Conservation (phyloP, 2,113 vertebrate genomes). For the Bos javanicus region DNA sequence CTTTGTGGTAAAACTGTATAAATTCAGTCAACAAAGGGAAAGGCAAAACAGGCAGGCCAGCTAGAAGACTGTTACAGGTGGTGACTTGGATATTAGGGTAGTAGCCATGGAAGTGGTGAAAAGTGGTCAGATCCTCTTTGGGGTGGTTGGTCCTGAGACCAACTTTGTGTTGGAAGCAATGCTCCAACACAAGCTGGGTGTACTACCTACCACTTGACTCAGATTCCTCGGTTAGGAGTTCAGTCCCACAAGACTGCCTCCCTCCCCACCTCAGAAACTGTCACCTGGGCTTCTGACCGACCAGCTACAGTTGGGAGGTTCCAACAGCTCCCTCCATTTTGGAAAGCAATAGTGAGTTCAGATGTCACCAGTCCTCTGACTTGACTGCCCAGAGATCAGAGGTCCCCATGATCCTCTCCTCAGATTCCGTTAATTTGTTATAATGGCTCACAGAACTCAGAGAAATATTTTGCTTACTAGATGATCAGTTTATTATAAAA, state of each 20-base stretch:
- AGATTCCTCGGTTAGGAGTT: neutral
- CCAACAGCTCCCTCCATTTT: neutral
- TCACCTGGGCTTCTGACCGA: neutral
- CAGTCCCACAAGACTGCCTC: neutral
- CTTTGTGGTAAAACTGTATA: neutral
- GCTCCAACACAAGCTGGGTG: neutral
- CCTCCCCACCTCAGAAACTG: neutral
- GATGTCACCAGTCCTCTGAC: neutral
- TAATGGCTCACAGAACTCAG: neutral
- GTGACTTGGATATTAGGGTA: neutral
- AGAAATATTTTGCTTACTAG: neutral
- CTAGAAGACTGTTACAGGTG: neutral
- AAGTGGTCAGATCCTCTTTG: neutral
- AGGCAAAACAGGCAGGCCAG: neutral
- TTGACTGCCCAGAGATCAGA: neutral
- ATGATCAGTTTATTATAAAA: neutral
- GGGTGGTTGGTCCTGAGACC: neutral
- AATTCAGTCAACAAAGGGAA: neutral
- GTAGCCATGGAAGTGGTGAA: neutral
- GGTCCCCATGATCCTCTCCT: neutral
- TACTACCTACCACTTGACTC: neutral
- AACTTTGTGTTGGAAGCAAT: neutral
- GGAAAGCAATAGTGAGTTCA: rapidly evolving
- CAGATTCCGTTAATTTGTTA: neutral
- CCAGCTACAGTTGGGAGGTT: neutral